Evolutionary conservation across 2,113 vertebrate genomes (phyloP).

Genomic region (Aix galericulata): DNA sequence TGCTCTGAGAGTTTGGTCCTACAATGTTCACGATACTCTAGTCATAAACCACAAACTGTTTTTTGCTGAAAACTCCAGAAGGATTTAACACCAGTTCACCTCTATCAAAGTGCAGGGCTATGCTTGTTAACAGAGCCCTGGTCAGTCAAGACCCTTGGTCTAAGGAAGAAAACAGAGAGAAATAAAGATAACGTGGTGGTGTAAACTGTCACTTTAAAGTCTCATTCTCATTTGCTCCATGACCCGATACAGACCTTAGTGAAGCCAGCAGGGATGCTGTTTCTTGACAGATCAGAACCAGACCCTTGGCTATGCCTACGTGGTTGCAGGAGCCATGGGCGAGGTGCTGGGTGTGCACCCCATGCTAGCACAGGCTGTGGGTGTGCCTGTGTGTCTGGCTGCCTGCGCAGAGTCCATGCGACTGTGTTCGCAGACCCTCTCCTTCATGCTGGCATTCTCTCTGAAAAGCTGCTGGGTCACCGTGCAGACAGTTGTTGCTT

Average conservation of each 20-base stretch:
- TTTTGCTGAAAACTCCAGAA: not conserved
- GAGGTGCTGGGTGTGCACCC: accelerated
- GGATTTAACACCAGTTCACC: not conserved
- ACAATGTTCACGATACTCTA: not conserved
- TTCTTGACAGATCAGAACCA: not conserved
- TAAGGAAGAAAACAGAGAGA: not conserved
- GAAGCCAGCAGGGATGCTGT: not conserved
- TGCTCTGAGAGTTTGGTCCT: not conserved
- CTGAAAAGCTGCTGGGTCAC: not conserved
- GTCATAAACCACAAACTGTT: not conserved
- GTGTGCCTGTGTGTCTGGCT: accelerated
- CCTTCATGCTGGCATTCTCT: not conserved
- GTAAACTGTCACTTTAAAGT: not conserved
- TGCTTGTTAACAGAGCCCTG: not conserved
- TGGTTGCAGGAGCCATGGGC: accelerated
- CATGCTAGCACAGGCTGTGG: accelerated
- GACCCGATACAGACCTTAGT: not conserved
- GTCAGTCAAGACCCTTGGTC: not conserved
- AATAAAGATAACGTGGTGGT: not conserved
- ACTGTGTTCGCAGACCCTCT: accelerated
- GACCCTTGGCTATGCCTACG: accelerated
- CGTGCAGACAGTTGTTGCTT: not conserved
- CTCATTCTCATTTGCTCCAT: not conserved
- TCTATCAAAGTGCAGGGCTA: not conserved
- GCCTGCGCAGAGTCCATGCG: not conserved